Conservation (phyloP, 2,797 vertebrate species). For the Amblyopsis hoosieri region DNA sequence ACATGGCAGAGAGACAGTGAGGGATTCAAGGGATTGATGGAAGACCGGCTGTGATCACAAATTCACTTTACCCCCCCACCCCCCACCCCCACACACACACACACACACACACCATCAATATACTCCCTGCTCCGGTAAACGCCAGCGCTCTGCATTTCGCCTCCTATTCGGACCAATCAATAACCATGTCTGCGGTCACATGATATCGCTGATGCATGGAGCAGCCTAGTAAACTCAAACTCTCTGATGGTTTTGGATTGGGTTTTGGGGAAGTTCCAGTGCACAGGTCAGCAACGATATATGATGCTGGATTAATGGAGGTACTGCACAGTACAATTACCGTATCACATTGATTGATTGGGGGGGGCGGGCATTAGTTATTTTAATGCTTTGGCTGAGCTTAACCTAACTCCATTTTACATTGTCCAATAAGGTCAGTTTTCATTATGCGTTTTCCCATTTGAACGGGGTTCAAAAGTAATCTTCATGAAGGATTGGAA, state of each 20-base stretch:
- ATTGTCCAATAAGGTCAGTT: slow-evolving; percentile 46
- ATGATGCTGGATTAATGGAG: slow-evolving; percentile 17
- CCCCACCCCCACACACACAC: slow-evolving; percentile 1
- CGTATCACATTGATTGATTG: slow-evolving; percentile 26
- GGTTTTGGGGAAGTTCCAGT: background rate
- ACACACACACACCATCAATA: slow-evolving; percentile 41
- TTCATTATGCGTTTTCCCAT: slow-evolving; percentile 53
- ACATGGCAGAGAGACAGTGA: too few relatives aligned
- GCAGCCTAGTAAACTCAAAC: slow-evolving; percentile 29
- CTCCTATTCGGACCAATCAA: slow-evolving; percentile 46
- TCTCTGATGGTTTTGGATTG: slow-evolving; percentile 21
- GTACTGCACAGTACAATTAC: slow-evolving; percentile 29
- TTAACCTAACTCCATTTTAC: slow-evolving; percentile 44
- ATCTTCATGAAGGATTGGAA: slow-evolving; percentile 34
- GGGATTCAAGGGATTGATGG: too few relatives aligned
- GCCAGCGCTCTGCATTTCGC: slow-evolving; percentile 42
- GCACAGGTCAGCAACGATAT: background rate
- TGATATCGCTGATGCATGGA: slow-evolving; percentile 28
- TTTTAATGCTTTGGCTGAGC: slow-evolving; percentile 2
- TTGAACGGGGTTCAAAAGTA: slow-evolving; percentile 40
- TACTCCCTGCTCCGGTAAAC: slow-evolving; percentile 55
- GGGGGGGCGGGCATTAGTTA: background rate
- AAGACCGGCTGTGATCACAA: slow-evolving; percentile 10
- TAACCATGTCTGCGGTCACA: slow-evolving; percentile 40
- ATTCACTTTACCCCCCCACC: slow-evolving; percentile 15